Evolutionary conservation across 2,113 vertebrate species (phyloP).

Genomic region (Cromileptes altivelis): DNA sequence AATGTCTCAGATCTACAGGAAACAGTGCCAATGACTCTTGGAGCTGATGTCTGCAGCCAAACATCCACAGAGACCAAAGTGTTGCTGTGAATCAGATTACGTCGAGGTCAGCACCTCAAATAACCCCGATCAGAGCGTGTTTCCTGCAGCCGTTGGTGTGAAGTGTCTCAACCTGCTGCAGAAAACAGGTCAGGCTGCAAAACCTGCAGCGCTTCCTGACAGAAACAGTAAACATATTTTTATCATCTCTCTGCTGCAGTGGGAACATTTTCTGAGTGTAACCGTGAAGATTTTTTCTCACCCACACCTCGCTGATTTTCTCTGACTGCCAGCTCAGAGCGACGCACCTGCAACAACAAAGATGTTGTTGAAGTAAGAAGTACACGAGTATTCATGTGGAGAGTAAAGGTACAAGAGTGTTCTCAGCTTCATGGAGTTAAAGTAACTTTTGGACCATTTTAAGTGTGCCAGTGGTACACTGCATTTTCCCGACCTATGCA

Average conservation of each 20-base stretch:
- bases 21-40: background rate
- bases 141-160: conserved; percentile 6
- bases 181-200: conserved; percentile 45
- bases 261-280: background rate
- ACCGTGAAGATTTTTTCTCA: background rate
- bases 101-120: background rate
- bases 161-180: conserved; percentile 11
- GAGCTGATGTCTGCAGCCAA: background rate
- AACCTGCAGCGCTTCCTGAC: conserved; percentile 34
- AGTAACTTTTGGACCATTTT: background rate
- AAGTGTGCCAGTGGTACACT: too few species aligned
- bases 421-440: background rate
- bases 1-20: background rate
- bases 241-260: background rate
- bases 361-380: background rate
- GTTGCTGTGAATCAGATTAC: background rate
- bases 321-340: too few species aligned
- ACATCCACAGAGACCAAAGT: background rate
- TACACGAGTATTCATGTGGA: background rate
- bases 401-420: background rate
- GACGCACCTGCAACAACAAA: background rate
- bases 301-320: background rate
- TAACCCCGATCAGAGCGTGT: background rate
- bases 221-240: background rate
- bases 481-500: too few species aligned